phyloP scores from a whole-genome alignment of 92 coral and sea anemone genomes.

The Pocillopora grandis region DNA sequence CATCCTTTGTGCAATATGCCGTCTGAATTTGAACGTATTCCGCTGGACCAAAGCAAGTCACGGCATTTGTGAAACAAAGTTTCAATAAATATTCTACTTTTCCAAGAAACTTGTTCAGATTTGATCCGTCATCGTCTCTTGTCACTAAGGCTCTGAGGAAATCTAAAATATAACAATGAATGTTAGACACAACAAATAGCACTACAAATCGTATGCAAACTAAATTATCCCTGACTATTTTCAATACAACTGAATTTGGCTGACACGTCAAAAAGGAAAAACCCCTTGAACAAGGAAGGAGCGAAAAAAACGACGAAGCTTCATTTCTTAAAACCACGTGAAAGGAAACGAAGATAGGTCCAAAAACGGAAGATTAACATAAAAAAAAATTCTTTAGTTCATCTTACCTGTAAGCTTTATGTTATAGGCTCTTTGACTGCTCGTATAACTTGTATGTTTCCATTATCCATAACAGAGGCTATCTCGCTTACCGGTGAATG shows the following conservation, averaged over 20 bases:
- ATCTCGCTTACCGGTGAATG: constrained; percentile 68
- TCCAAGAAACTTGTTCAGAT: constrained; percentile 47
- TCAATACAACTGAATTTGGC: no score
- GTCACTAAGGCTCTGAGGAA: constrained; percentile 21
- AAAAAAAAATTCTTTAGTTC: not conserved
- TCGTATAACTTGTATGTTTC: constrained; percentile 45
- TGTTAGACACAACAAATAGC: not conserved
- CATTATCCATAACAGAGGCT: constrained; percentile 58
- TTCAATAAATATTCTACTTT: constrained; percentile 46
- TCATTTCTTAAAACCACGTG: no score
- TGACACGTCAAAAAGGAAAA: no score
- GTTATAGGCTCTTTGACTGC: constrained; percentile 49
- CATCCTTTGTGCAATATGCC: constrained; percentile 5
- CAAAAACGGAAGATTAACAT: no score
- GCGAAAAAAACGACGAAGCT: no score
- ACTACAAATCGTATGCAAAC: not conserved
- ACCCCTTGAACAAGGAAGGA: no score
- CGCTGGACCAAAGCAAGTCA: constrained; percentile 18
- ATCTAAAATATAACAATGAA: constrained; percentile 8
- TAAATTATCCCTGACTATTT: no score
- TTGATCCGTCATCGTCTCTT: constrained; percentile 39
- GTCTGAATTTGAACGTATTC: not conserved
- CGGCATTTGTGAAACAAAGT: constrained; percentile 35
- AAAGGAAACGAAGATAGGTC: no score
- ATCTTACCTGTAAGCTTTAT: constrained; percentile 60